Evolutionary conservation across 35 echinoderm and acorn worm species (phyloP).

Genomic region (Amphiura filiformis): DNA sequence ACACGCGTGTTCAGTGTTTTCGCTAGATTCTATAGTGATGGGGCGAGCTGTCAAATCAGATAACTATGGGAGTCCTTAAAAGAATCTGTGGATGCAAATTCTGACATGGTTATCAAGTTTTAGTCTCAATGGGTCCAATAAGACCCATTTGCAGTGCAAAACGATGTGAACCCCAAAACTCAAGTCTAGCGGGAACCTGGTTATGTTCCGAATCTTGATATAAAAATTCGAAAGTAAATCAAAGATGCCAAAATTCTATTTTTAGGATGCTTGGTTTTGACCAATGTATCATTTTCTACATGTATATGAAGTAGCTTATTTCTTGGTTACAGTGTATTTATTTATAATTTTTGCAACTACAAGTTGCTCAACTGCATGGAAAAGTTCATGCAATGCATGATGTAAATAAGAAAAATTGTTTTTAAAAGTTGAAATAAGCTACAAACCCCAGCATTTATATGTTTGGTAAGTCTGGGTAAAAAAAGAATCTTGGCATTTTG

Average conservation of each 20-base stretch:
- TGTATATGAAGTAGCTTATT: not conserved
- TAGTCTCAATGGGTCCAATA: too few species aligned
- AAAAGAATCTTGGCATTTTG: not conserved
- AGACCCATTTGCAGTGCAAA: too few species aligned
- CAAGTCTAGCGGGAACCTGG: too few species aligned
- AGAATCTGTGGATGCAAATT: too few species aligned
- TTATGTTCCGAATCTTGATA: too few species aligned
- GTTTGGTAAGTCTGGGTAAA: not conserved
- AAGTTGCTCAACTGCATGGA: not conserved
- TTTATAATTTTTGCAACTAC: not conserved
- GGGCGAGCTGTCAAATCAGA: too few species aligned
- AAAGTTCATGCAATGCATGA: not conserved
- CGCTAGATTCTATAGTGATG: too few species aligned
- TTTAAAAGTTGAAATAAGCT: not conserved
- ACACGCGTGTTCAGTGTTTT: too few species aligned
- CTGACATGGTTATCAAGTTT: too few species aligned
- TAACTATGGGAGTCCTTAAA: too few species aligned
- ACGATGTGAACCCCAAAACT: too few species aligned
- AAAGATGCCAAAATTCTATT: constrained; percentile 1
- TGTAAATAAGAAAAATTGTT: not conserved
- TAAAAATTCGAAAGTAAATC: too few species aligned
- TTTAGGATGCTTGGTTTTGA: not conserved
- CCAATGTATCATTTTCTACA: not conserved
- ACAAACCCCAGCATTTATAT: constrained; percentile 1
- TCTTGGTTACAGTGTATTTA: not conserved